These are phyloP conservation scores for Ptilonorhynchus violaceus DNA, from an alignment of 2,113 vertebrate species.

Conservation along the genomic window DNA sequence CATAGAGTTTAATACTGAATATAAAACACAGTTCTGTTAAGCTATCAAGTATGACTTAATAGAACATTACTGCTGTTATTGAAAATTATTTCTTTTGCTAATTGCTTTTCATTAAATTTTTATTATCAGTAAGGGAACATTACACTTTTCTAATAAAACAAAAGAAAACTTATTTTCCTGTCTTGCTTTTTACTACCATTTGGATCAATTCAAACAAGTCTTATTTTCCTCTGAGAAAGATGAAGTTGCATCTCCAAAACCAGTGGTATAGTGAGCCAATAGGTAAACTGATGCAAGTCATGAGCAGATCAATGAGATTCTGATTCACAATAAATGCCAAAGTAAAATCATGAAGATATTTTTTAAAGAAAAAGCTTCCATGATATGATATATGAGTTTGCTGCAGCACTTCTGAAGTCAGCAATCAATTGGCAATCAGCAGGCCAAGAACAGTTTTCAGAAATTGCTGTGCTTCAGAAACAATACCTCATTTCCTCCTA, in stretches of 20 bases:
- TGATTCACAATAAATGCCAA: neutral
- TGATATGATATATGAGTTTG: neutral
- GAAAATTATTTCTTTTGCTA: conserved; percentile 40
- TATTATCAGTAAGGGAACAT: neutral
- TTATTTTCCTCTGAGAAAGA: neutral
- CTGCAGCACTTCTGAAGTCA: neutral
- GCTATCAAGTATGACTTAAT: neutral
- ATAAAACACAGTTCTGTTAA: conserved; percentile 3
- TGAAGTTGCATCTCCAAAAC: neutral
- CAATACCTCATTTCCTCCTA: neutral
- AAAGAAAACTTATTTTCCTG: neutral
- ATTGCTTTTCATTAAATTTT: conserved; percentile 43
- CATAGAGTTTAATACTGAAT: neutral
- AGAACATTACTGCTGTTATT: neutral
- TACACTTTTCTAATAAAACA: neutral
- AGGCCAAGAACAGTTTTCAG: neutral
- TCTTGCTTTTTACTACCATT: neutral
- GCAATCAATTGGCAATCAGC: neutral
- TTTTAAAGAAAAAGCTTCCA: neutral
- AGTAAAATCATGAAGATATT: neutral
- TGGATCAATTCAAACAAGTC: neutral
- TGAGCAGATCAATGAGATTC: neutral
- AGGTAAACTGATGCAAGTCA: neutral
- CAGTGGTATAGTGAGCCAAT: neutral
- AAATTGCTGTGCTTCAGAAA: neutral